Conservation (phyloP, 2,113 vertebrate genomes). For the Columba janthina region DNA sequence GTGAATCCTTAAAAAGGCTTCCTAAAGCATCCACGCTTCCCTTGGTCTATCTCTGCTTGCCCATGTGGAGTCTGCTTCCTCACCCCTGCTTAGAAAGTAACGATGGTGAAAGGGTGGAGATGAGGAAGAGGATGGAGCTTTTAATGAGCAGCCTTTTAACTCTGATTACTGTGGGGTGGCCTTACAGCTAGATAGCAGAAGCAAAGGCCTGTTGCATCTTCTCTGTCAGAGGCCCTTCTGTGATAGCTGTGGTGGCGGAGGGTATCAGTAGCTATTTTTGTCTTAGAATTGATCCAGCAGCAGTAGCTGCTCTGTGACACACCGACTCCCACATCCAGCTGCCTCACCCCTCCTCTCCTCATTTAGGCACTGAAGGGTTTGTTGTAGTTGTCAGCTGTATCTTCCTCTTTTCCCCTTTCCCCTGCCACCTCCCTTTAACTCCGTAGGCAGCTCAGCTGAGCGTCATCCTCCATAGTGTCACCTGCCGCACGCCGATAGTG, state of each 20-base stretch:
- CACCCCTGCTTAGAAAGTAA: not conserved
- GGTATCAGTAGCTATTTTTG: conserved; percentile 47
- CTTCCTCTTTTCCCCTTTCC: not conserved
- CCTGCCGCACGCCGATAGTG: conserved; percentile 21
- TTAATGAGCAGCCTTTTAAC: not conserved
- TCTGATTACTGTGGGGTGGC: not conserved
- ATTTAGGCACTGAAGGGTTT: not conserved
- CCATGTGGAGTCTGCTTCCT: not conserved
- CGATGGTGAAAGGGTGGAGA: accelerated
- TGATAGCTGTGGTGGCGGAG: conserved; percentile 20
- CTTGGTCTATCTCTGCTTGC: not conserved
- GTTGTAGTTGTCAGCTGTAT: not conserved
- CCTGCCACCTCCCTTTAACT: not conserved
- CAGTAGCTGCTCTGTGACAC: not conserved
- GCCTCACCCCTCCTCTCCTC: not conserved
- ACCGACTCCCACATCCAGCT: not conserved
- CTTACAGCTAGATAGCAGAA: not conserved
- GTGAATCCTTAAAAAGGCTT: not conserved
- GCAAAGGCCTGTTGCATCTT: not conserved
- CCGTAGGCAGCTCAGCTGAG: not conserved
- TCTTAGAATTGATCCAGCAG: conserved; percentile 54
- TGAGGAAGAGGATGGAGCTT: not conserved
- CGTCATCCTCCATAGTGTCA: conserved; percentile 1
- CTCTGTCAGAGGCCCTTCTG: conserved; percentile 24
- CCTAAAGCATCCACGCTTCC: not conserved